Conservation (phyloP, 2,797 vertebrate genomes). For the Denticeps clupeoides region DNA sequence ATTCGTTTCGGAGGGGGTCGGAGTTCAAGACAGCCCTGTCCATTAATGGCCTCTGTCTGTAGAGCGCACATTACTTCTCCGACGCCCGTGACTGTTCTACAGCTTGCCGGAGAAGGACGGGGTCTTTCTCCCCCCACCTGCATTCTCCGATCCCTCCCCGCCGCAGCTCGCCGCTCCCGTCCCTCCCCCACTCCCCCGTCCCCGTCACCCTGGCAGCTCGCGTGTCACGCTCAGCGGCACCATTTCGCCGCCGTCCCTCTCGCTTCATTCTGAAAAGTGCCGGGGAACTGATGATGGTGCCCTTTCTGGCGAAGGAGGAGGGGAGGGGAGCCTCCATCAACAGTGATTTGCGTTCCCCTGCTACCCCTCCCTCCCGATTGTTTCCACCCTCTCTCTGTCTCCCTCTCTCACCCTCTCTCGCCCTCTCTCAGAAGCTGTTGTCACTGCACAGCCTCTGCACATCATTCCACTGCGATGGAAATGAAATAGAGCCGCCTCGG, state of each 20-base stretch:
- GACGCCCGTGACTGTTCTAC: too few relatives aligned
- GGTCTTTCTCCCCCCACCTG: not conserved
- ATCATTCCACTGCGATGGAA: constrained; percentile 57
- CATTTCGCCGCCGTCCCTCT: constrained; percentile 3
- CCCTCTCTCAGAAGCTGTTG: constrained; percentile 44
- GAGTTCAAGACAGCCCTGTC: too few relatives aligned
- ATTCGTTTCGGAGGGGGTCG: too few relatives aligned
- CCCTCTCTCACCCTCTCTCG: constrained; percentile 19
- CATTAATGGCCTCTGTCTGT: too few relatives aligned
- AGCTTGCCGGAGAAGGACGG: too few relatives aligned
- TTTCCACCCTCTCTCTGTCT: constrained; percentile 29
- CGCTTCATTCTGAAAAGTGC: constrained; percentile 16
- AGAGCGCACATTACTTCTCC: too few relatives aligned
- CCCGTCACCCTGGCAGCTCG: not conserved
- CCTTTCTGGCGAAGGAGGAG: constrained; percentile 21
- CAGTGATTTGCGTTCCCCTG: constrained; percentile 25
- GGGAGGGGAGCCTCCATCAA: constrained; percentile 22
- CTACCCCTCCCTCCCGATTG: constrained; percentile 7
- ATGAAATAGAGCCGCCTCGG: constrained; percentile 62
- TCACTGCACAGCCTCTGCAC: constrained; percentile 51
- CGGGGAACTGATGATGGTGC: constrained; percentile 26
- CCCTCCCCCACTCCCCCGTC: constrained; percentile 5
- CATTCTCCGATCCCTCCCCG: not conserved
- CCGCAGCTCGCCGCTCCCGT: not conserved
- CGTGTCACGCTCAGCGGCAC: not conserved